Percentiles rank a stretch among this genome's conserved stretches.
Conservation (phyloP, 2,113 vertebrate genomes). For the Phrynocephalus versicolor region DNA sequence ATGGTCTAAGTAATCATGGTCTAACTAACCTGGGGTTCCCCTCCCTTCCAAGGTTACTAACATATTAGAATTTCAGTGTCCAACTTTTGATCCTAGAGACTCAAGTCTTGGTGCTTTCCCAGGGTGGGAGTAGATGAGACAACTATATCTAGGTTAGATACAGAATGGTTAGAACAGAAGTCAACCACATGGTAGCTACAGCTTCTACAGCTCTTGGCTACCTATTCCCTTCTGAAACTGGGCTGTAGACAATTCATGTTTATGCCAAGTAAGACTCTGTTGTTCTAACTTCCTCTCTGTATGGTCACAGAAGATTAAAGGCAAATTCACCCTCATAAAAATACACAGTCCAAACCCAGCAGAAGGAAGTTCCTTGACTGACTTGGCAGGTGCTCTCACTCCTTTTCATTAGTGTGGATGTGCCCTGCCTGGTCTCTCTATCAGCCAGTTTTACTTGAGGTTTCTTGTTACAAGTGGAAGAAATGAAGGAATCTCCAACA, state of each 20-base stretch:
- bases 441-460: not conserved
- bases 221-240: not conserved
- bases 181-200: not conserved
- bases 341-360: not conserved
- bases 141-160: too few species aligned
- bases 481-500: not conserved
- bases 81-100: not conserved
- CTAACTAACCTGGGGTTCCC: too few species aligned
- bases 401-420: not conserved
- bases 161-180: too few species aligned
- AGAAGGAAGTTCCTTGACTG: not conserved
- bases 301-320: not conserved
- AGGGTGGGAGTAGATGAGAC: too few species aligned
- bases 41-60: not conserved
- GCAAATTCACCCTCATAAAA: not conserved
- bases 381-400: not conserved
- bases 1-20: too few species aligned
- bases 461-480: not conserved
- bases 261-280: not conserved
- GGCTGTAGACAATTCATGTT: too few species aligned
- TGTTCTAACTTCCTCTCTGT: not conserved
- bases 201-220: not conserved
- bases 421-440: not conserved
- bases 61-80: not conserved
- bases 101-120: not conserved